A percentile compares a stretch with the other conserved stretches of the same genome.
Evolutionary conservation across 1,140 invertebrate species (phyloP).

Genomic region (Portunus trituberculatus): DNA sequence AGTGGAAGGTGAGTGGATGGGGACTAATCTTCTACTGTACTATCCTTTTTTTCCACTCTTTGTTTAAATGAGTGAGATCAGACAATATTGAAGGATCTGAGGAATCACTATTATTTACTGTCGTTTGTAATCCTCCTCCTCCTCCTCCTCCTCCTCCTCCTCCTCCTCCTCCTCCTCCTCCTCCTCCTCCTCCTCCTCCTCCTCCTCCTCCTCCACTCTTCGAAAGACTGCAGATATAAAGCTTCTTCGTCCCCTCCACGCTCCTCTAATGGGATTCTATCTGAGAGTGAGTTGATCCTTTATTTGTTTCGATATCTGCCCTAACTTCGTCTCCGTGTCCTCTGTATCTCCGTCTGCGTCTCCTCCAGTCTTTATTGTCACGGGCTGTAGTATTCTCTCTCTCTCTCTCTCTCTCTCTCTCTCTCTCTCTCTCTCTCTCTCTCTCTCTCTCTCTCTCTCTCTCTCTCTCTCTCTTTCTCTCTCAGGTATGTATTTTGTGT

Average conservation of each 20-base stretch:
- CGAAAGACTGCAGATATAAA: not conserved
- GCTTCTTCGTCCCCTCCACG: not conserved
- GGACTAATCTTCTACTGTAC: too few relatives aligned
- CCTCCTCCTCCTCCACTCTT: not conserved
- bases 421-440: not conserved
- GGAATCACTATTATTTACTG: too few relatives aligned
- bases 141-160: not conserved
- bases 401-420: conserved; percentile 36
- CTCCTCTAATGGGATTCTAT: not conserved
- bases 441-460: conserved; percentile 17
- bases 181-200: not conserved
- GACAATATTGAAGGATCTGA: too few relatives aligned
- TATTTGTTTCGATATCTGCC: not conserved
- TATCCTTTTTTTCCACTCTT: too few relatives aligned
- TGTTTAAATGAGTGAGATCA: too few relatives aligned
- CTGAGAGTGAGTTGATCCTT: not conserved
- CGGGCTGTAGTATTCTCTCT: not conserved
- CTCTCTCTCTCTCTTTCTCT: not conserved
- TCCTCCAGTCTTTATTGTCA: not conserved
- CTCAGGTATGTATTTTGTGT: not conserved
- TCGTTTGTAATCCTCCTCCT: too few relatives aligned
- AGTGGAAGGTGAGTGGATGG: too few relatives aligned
- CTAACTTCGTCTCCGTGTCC: not conserved
- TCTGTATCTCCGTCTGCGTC: not conserved
- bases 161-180: not conserved